Percentiles rank a stretch among this genome's conserved stretches.
Conservation (phyloP, 2,113 vertebrate species). For the Cynoglossus semilaevis region DNA sequence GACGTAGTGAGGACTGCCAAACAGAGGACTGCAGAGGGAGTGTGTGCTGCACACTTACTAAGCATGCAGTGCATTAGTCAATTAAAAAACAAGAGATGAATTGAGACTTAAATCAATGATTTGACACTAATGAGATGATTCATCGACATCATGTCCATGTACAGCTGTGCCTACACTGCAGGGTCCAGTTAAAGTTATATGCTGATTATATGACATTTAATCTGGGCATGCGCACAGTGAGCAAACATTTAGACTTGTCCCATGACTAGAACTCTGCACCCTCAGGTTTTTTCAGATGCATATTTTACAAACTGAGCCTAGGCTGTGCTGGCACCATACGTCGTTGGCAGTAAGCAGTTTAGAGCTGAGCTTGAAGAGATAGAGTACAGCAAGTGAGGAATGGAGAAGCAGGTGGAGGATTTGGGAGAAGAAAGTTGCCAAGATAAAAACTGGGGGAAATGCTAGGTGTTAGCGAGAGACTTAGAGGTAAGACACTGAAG, state of each 20-base stretch:
- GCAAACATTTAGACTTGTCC: conserved; percentile 8
- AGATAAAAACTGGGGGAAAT: conserved; percentile 17
- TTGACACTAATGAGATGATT: conserved; percentile 38
- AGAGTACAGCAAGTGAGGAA: conserved; percentile 37
- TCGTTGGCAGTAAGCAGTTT: conserved; percentile 36
- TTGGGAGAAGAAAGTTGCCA: conserved; percentile 17
- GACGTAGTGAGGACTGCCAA: conserved; percentile 24
- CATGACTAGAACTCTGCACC: conserved; percentile 9
- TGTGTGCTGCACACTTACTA: conserved; percentile 3
- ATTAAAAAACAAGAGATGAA: conserved; percentile 34
- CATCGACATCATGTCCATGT: conserved; percentile 14
- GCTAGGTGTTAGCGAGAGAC: conserved; percentile 34
- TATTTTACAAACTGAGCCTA: conserved; percentile 37
- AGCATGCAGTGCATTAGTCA: conserved; percentile 49
- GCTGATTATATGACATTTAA: conserved; percentile 4
- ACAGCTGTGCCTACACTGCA: background rate
- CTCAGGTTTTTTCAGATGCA: conserved; percentile 33
- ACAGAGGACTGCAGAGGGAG: conserved; percentile 2
- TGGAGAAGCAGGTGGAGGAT: conserved; percentile 30
- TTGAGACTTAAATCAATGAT: conserved; percentile 42
- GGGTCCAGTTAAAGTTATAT: conserved; percentile 1
- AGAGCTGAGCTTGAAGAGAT: conserved; percentile 40
- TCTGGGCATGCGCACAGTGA: conserved; percentile 6
- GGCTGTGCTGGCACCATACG: conserved; percentile 46
- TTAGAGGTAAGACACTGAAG: conserved; percentile 24